Base-by-base conservation (phyloP, 1,140 invertebrate species). In the Phocides pigmalion region DNA sequence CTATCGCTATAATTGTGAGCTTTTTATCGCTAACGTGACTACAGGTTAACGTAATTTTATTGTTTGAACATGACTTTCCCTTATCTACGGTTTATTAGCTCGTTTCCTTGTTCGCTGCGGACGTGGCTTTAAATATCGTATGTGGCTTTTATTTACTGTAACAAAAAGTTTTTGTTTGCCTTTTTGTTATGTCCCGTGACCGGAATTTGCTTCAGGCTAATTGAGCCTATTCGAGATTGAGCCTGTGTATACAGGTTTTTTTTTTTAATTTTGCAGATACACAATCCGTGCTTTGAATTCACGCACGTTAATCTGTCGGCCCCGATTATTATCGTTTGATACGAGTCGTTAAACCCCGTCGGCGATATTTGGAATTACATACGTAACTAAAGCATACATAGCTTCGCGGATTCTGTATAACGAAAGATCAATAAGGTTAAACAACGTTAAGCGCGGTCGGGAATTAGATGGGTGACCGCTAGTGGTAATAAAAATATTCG, bases 51-150 rank as follows among this genome's bases (percentile, higher is more conserved):
- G 20, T 25, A 22, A 25, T 25, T 22, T 47, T 47, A 47, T 22
- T 47, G 20, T 47, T 47, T 47, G 44, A 19, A 25, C 44, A 47
- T 47, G 44, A 25, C 19, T 47, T 5, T 25, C 15, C 15, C 20
- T 47, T 47, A 47, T 47, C 44, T 47, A 47, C 44, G 20, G 19
- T 47, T 47, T 47, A 47, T 25, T 47, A 47, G 44, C 19, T 47
- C 20, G 44, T 47, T 47, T 12, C 20, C 20, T 47, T 25, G 19
- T 47, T 47, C 19, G 16, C 14, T 17, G 20, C 44, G 44, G 19
- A 41, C 39, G 14, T 47, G 44, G 11, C 44, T 20, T 47, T 47
- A 22, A 47, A 47, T 47, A 47, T 47, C 20, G 19, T 44, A 44
- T 9, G 15, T 0, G 4, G 15, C n/a, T 47, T 47, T 47, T 47